These are phyloP conservation scores for Heterodera filipjevi DNA, from an alignment of 2,888 invertebrate species.

Conservation along the genomic window DNA sequence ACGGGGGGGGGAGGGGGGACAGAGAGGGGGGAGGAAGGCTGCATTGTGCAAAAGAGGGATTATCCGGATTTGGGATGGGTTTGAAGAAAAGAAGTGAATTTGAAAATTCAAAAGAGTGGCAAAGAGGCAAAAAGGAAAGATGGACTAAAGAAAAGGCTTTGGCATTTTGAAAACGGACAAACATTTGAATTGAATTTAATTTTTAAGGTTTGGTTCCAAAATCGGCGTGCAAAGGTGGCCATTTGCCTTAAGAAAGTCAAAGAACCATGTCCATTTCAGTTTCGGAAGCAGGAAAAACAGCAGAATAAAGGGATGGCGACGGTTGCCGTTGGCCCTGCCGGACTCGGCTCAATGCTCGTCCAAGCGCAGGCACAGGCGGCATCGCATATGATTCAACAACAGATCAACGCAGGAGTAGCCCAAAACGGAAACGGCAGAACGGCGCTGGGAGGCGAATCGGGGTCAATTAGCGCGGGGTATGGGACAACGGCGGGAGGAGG, in stretches of 20 bases:
- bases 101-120: neutral
- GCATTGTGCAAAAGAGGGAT: conserved; percentile 19
- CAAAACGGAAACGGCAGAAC: neutral
- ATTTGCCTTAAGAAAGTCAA: neutral
- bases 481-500: conserved; percentile 17
- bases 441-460: neutral
- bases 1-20: conserved; percentile 6
- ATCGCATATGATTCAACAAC: conserved; percentile 27
- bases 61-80: conserved; percentile 18
- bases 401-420: neutral
- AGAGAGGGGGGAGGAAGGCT: conserved; percentile 4
- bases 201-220: conserved; percentile 66
- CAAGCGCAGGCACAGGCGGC: conserved; percentile 25
- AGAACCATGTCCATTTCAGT: neutral
- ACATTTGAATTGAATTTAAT: neutral
- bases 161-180: neutral
- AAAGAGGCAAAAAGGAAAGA: neutral
- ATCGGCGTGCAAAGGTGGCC: conserved; percentile 62
- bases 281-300: conserved; percentile 65
- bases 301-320: conserved; percentile 54
- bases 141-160: neutral
- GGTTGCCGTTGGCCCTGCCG: conserved; percentile 21
- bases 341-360: conserved; percentile 19
- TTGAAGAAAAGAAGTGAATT: neutral
- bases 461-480: neutral